phyloP scores from a whole-genome alignment of 1,140 invertebrate species.

The Zeugodacus cucurbitae region DNA sequence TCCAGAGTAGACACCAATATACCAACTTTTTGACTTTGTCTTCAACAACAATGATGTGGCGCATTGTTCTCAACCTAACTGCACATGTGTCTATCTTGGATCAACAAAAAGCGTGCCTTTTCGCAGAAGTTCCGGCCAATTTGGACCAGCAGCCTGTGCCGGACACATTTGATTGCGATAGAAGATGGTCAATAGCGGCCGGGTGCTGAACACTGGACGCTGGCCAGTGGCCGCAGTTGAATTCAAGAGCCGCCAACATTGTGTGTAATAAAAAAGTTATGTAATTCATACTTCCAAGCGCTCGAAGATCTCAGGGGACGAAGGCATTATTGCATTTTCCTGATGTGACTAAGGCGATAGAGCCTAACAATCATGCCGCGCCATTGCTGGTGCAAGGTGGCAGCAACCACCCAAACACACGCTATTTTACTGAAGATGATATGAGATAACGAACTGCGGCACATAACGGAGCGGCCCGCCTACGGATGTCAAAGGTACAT shows the following conservation, averaged over 20 bases:
- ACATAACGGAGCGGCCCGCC: not conserved
- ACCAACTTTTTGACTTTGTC: no score
- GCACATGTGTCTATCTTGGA: not conserved
- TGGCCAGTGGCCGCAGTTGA: not conserved
- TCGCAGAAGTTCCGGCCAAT: not conserved
- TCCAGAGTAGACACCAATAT: no score
- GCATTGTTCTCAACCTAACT: not conserved
- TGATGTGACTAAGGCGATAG: conserved; percentile 38
- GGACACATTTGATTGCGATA: conserved; percentile 17
- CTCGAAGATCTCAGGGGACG: conserved; percentile 40
- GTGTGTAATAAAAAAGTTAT: conserved; percentile 11
- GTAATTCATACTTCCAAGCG: not conserved
- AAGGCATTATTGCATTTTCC: conserved; percentile 39
- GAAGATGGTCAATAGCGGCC: conserved; percentile 6
- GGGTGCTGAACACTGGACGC: not conserved
- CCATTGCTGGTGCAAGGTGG: not conserved
- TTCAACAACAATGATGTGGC: not conserved
- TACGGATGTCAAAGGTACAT: conserved; percentile 44
- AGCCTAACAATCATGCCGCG: conserved; percentile 33
- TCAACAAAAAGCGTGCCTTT: not conserved
- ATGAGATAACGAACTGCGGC: not conserved
- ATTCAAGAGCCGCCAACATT: not conserved
- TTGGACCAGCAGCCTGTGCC: not conserved
- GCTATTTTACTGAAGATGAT: no score
- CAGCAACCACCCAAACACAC: not conserved